Conservation (phyloP, 1,140 invertebrate genomes). For the Andricus grossulariae region DNA sequence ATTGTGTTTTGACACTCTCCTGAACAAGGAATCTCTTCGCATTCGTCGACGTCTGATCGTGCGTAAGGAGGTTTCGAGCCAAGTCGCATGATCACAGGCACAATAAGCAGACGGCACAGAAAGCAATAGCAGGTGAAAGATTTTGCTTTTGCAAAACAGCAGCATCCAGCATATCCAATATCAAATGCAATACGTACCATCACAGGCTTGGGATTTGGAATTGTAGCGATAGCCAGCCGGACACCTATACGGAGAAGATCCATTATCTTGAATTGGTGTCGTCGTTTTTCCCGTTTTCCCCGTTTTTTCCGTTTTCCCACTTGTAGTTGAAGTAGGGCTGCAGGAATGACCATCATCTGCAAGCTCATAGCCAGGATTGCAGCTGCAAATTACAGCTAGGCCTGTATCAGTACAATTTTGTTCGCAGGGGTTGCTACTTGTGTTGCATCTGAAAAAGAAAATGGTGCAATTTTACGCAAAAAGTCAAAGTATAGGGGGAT, state of each 20-base stretch:
- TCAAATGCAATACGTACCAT: slow-evolving; percentile 77
- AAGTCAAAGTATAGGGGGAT: too few relatives aligned
- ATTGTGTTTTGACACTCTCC: slow-evolving; percentile 81
- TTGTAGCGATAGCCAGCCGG: slow-evolving; percentile 82
- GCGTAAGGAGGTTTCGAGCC: slow-evolving; percentile 14
- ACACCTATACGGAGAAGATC: slow-evolving; percentile 67
- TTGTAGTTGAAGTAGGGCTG: slow-evolving; percentile 8
- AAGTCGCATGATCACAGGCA: slow-evolving; percentile 26
- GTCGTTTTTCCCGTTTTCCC: slow-evolving; percentile 39
- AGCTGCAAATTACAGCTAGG: slow-evolving; percentile 75
- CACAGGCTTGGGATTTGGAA: slow-evolving; percentile 78
- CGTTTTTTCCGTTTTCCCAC: too few relatives aligned
- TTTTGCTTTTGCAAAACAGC: slow-evolving; percentile 17
- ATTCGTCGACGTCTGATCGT: slow-evolving; percentile 82
- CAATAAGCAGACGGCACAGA: slow-evolving; percentile 22
- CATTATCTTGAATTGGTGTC: slow-evolving; percentile 45
- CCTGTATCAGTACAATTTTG: slow-evolving; percentile 77
- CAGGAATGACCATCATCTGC: slow-evolving; percentile 74
- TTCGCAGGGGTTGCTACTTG: slow-evolving; percentile 76
- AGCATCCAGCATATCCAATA: slow-evolving; percentile 15
- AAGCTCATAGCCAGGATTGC: slow-evolving; percentile 76
- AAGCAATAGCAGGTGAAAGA: slow-evolving; percentile 19
- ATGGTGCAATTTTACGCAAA: too few relatives aligned
- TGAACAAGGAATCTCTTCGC: slow-evolving; percentile 76
- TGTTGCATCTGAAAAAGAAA: slow-evolving; percentile 64